Base-by-base conservation (phyloP, 2,113 vertebrate species). In the Herpetotheres cachinnans region DNA sequence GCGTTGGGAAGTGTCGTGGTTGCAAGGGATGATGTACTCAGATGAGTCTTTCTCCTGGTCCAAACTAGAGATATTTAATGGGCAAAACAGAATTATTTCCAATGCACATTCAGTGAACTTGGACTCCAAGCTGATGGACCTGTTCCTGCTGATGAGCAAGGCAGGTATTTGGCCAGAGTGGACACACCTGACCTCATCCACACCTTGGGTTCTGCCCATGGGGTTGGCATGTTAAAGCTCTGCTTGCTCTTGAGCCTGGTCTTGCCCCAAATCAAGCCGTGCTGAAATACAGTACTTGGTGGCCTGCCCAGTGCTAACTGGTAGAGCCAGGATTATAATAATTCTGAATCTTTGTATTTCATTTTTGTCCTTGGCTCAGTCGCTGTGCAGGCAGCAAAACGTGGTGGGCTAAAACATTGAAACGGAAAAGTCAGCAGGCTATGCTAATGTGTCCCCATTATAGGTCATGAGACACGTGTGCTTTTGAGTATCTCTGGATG, bases 1-100 rank as follows among this genome's bases (percentile, higher is more conserved):
- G 67, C 32, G 6, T 82, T 61, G 54, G 67, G 50, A 55, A 0
- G 19, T 0, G 0, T 83, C 13, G 2, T 2, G 1, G 36, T 58
- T 77, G 71, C 42, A 38, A 65, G 59, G n/a, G 55, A 16, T 70
- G 9, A 16, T 85, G 70, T 70, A 30, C 32, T 92, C 50, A 16
- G 32, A 34, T 29, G 25, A 56, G 26, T 69, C 62, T 74, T 63
- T 55, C 62, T 66, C 30, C 49, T 62, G 25, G 22, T 82, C 27
- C 58, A 69, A 65, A 46, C 18, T 72, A 49, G 54, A 80, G 34
- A 36, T 38, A 30, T 24, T 73, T 73, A 36, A 38, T 38, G 58
- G 10, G 17, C 4, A 52, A 74, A 76, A 10, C 1, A 1, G 40
- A 38, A 32, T 70, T 58, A 10, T 74, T 79, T 85, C 30, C 3